Evolutionary conservation across 1,140 invertebrate genomes (phyloP).

Genomic region (Drosophila teissieri): DNA sequence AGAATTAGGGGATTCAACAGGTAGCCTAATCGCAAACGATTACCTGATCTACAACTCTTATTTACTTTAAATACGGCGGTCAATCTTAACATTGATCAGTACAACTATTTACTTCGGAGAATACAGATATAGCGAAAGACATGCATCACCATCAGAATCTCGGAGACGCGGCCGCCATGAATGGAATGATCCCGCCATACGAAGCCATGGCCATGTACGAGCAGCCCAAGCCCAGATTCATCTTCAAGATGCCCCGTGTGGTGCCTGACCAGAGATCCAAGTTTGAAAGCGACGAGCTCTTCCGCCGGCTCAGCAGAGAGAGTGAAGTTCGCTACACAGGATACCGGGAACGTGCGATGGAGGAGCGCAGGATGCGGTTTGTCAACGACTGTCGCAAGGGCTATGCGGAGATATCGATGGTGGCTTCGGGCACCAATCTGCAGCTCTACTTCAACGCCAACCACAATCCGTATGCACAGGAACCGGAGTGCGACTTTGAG

Average conservation of each 20-base stretch:
- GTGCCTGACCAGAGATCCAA: constrained; percentile 97
- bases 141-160: constrained; percentile 73
- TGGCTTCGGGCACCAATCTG: constrained; percentile 96
- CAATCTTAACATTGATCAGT: constrained; percentile 6
- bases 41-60: constrained; percentile 2
- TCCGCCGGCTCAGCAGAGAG: constrained; percentile 95
- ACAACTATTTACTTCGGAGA: constrained; percentile 4
- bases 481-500: constrained; percentile 96
- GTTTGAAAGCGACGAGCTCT: constrained; percentile 97
- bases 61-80: constrained; percentile 38
- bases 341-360: constrained; percentile 94
- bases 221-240: constrained; percentile 93
- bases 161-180: constrained; percentile 39
- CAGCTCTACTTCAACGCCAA: constrained; percentile 92
- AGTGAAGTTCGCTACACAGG: constrained; percentile 98
- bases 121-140: neutral
- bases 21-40: neutral
- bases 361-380: constrained; percentile 96
- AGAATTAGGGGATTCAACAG: neutral
- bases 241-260: constrained; percentile 97
- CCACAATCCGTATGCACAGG: constrained; percentile 89
- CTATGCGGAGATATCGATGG: constrained; percentile 96
- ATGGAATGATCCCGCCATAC: constrained; percentile 60
- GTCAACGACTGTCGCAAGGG: constrained; percentile 96
- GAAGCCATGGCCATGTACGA: constrained; percentile 88